Conservation (phyloP, 2,113 vertebrate species). For the Urocitellus parryii region DNA sequence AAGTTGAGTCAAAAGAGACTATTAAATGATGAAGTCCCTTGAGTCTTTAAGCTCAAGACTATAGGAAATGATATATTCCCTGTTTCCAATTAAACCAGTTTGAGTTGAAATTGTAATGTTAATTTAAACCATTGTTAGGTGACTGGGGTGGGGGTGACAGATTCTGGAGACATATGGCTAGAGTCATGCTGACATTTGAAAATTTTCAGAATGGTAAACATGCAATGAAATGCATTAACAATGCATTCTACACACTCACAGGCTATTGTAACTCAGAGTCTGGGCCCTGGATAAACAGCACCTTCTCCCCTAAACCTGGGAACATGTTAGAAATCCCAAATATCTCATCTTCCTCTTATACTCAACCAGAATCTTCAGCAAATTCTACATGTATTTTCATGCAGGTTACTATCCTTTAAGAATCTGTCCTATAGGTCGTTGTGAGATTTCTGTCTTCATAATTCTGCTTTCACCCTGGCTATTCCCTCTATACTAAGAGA, state of each 20-base stretch:
- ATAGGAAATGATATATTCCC: neutral
- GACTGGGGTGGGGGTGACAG: neutral
- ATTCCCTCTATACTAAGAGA: neutral
- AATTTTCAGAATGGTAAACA: neutral
- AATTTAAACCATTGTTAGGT: constrained; percentile 34
- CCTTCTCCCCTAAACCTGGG: fast-evolving
- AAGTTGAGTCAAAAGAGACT: neutral
- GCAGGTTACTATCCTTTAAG: neutral
- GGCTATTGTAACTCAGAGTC: neutral
- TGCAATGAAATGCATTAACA: neutral
- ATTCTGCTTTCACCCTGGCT: neutral
- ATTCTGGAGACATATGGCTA: neutral
- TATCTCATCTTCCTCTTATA: neutral
- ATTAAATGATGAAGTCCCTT: neutral
- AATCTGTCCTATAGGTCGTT: neutral
- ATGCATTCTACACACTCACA: neutral
- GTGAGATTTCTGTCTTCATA: neutral
- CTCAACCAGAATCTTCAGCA: neutral
- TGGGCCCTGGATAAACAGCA: neutral
- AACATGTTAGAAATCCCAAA: neutral
- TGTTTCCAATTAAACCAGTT: constrained; percentile 16
- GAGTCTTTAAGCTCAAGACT: constrained; percentile 20
- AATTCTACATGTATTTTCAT: neutral
- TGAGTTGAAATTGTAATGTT: neutral
- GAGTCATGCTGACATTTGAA: neutral